Evolutionary conservation across 2,888 invertebrate species (phyloP).

Genomic region (Drosophila ezoana): DNA sequence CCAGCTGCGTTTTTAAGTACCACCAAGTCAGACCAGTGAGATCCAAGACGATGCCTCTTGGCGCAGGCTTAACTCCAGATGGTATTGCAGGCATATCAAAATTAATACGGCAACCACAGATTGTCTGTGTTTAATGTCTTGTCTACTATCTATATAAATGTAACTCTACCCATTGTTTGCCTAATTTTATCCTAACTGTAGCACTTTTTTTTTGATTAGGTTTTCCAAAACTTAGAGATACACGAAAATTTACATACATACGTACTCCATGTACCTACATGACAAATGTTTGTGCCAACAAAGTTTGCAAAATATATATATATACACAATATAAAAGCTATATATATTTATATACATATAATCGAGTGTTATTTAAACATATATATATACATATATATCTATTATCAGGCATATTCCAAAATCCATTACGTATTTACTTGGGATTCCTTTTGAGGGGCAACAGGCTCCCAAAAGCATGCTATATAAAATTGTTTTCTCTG

Average conservation of each 20-base stretch:
- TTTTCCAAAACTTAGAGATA: background rate
- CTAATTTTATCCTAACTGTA: constrained; percentile 3
- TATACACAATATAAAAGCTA: constrained; percentile 12
- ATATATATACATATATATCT: constrained; percentile 6
- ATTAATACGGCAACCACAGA: constrained; percentile 8
- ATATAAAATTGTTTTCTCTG: background rate
- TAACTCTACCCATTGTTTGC: background rate
- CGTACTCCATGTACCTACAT: constrained; percentile 46
- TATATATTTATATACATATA: constrained; percentile 16
- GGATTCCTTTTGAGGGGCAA: background rate
- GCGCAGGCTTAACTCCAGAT: constrained; percentile 2
- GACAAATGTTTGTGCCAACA: constrained; percentile 30
- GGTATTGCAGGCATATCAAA: constrained; percentile 34
- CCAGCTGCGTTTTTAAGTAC: constrained; percentile 22
- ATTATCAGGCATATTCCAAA: constrained; percentile 11
- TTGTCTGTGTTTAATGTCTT: constrained; percentile 12
- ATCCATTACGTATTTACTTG: background rate
- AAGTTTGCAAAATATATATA: constrained; percentile 14
- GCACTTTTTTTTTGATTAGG: background rate
- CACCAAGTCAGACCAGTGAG: background rate
- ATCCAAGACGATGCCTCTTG: background rate
- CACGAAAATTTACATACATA: constrained; percentile 17
- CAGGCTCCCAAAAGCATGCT: background rate
- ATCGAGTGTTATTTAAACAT: constrained; percentile 23
- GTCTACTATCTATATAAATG: constrained; percentile 13